A percentile compares a stretch with the other conserved stretches of the same genome.
phyloP scores from a whole-genome alignment of 1,140 invertebrate genomes.

The Drosophila sulfurigaster region DNA sequence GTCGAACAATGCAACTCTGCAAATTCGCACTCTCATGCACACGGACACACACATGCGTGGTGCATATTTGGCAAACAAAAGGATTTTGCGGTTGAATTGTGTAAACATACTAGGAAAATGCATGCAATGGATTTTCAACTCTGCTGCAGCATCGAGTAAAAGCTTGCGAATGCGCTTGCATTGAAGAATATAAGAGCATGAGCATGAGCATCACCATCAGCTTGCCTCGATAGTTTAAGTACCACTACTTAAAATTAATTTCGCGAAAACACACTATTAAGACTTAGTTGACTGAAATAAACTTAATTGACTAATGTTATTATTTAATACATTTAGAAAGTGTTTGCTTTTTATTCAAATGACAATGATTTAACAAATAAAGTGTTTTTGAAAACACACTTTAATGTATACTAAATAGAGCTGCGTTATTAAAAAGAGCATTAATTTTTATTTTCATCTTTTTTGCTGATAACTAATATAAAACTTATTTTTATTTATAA shows the following conservation, averaged over 20 bases:
- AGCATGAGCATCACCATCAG: background rate
- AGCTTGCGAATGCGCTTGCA: background rate
- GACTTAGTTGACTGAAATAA: background rate
- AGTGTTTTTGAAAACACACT: too few relatives aligned
- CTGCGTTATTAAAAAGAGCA: too few relatives aligned
- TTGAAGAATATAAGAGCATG: background rate
- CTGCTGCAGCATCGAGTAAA: background rate
- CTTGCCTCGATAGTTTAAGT: background rate
- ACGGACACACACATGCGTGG: constrained; percentile 11
- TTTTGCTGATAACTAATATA: too few relatives aligned
- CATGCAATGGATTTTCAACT: constrained; percentile 50
- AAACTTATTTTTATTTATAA: too few relatives aligned
- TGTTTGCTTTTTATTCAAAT: too few relatives aligned
- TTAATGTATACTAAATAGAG: too few relatives aligned
- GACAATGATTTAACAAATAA: too few relatives aligned
- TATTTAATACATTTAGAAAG: too few relatives aligned
- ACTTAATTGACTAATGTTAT: background rate
- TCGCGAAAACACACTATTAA: background rate
- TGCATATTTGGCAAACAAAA: constrained; percentile 74
- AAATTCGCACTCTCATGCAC: constrained; percentile 28
- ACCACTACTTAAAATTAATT: background rate
- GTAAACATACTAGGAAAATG: constrained; percentile 61
- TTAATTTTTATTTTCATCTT: too few relatives aligned
- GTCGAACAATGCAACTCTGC: constrained; percentile 47
- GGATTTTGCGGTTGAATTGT: constrained; percentile 73